Conservation (phyloP, 2,888 invertebrate genomes). For the Melikaiella ostensackeni region DNA sequence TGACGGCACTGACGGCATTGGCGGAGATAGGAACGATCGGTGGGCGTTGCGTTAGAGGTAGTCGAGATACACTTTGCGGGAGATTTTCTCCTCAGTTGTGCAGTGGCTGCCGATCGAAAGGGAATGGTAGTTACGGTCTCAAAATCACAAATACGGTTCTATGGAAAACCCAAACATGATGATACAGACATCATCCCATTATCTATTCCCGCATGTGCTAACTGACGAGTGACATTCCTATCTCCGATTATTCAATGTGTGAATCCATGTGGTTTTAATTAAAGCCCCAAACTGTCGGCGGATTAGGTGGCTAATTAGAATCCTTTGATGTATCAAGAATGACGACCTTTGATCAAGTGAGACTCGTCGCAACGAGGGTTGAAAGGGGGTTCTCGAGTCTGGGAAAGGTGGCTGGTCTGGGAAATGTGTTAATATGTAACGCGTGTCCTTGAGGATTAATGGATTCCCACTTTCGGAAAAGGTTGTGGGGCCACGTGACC, state of each 20-base stretch:
- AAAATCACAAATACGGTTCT: neutral
- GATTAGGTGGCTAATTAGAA: conserved; percentile 20
- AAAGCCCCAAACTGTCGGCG: neutral
- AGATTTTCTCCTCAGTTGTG: conserved; percentile 74
- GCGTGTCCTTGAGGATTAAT: conserved; percentile 25
- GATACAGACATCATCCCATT: no score
- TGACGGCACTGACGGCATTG: conserved; percentile 54
- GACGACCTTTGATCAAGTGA: conserved; percentile 33
- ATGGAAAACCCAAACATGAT: no score
- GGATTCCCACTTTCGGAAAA: conserved; percentile 20
- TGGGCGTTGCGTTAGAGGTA: conserved; percentile 55
- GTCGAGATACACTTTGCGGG: conserved; percentile 52
- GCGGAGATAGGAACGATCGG: conserved; percentile 71
- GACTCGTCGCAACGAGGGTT: neutral
- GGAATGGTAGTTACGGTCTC: conserved; percentile 54
- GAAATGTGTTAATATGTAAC: conserved; percentile 2
- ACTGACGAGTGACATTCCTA: neutral
- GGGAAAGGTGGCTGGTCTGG: conserved; percentile 7
- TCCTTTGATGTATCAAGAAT: conserved; percentile 32
- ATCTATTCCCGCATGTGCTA: neutral
- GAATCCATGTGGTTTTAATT: neutral
- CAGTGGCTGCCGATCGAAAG: conserved; percentile 71
- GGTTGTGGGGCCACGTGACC: conserved; percentile 6
- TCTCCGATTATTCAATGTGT: neutral
- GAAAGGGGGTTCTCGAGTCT: neutral